Evolutionary conservation across 2,888 invertebrate species (phyloP).

Genomic region (Yponomeuta plumbellus): DNA sequence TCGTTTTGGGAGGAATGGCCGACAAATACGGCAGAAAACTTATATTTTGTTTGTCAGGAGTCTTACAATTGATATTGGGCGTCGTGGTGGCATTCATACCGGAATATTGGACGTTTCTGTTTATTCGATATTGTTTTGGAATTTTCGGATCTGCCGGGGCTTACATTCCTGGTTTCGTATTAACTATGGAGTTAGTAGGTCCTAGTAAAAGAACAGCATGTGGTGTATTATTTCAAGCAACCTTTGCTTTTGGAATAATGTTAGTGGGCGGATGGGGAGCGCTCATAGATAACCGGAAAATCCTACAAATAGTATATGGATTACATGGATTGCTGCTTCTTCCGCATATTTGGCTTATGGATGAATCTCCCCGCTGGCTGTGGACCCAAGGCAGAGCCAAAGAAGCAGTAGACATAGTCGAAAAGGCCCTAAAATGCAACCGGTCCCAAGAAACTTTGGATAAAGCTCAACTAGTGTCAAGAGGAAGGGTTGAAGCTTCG

Average conservation of each 20-base stretch:
- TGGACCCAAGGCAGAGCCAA: conserved; percentile 87
- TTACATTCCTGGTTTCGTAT: conserved; percentile 81
- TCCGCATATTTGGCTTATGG: conserved; percentile 91
- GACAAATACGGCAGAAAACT: conserved; percentile 89
- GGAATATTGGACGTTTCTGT: conserved; percentile 84
- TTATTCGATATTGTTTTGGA: conserved; percentile 82
- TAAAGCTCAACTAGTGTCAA: conserved; percentile 79
- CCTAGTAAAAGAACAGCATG: conserved; percentile 86
- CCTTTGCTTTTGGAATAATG: conserved; percentile 88
- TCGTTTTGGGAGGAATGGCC: conserved; percentile 86
- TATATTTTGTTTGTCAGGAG: conserved; percentile 87
- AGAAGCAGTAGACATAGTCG: conserved; percentile 85
- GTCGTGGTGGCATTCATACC: conserved; percentile 86
- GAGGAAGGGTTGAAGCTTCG: conserved; percentile 68
- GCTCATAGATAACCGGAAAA: conserved; percentile 81
- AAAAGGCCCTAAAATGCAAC: conserved; percentile 86
- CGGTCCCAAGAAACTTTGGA: conserved; percentile 79
- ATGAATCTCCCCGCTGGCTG: conserved; percentile 92
- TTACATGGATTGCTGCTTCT: conserved; percentile 83
- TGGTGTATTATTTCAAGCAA: conserved; percentile 86
- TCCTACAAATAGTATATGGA: conserved; percentile 88
- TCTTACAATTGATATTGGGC: conserved; percentile 83
- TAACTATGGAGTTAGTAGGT: conserved; percentile 90
- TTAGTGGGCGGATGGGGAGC: conserved; percentile 90
- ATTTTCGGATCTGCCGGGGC: conserved; percentile 90